phyloP scores from a whole-genome alignment of 2,888 invertebrate species.

The Tetragonisca angustula region DNA sequence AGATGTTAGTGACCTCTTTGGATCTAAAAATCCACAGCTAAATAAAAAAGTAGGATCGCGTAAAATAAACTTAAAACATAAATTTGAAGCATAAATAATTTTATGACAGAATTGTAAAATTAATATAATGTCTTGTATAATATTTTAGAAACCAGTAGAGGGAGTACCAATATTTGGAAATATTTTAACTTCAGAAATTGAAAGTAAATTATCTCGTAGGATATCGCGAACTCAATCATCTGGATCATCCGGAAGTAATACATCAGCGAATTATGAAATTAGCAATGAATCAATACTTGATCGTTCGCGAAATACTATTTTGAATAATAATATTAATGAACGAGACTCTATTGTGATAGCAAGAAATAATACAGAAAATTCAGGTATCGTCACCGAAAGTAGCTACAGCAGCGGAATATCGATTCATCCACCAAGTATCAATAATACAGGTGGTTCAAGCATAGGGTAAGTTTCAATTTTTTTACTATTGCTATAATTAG shows the following conservation, averaged over 20 bases:
- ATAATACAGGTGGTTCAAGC: constrained; percentile 68
- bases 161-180: constrained; percentile 87
- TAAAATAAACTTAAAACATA: not conserved
- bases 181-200: constrained; percentile 70
- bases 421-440: constrained; percentile 70
- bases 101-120: not conserved
- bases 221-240: constrained; percentile 70
- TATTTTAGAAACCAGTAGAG: constrained; percentile 87
- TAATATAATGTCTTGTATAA: not conserved
- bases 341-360: constrained; percentile 26
- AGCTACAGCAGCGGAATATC: constrained; percentile 76
- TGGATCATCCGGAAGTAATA: constrained; percentile 73
- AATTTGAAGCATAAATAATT: not conserved
- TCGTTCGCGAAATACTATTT: constrained; percentile 16
- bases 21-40: constrained; percentile 61
- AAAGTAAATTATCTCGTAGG: constrained; percentile 70
- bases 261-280: constrained; percentile 52
- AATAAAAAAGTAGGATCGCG: constrained; percentile 59
- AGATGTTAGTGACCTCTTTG: constrained; percentile 75
- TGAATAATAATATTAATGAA: constrained; percentile 34
- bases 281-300: constrained; percentile 24
- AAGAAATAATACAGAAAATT: constrained; percentile 42
- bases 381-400: constrained; percentile 44
- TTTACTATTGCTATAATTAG: not conserved
- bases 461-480: constrained; percentile 70